Conservation (phyloP, 1,140 invertebrate species). For the Cotesia vestalis region DNA sequence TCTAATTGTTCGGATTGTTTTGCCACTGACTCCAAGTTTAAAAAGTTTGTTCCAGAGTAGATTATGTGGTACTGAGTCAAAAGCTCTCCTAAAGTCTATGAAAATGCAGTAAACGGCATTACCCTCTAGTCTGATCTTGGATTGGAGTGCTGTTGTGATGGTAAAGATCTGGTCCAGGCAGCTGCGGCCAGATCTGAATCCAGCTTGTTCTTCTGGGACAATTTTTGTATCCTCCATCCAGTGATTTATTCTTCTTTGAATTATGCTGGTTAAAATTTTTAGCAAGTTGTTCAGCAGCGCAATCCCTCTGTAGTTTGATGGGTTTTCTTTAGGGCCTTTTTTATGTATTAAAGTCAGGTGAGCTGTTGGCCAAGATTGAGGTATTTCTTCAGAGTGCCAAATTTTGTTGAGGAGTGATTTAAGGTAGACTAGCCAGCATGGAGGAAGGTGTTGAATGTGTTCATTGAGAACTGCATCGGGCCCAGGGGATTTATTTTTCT, state of each 20-base stretch:
- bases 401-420: no score
- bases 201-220: conserved; percentile 2
- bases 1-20: conserved; percentile 15
- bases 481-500: no score
- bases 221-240: conserved; percentile 11
- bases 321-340: conserved; percentile 31
- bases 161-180: conserved; percentile 26
- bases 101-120: conserved; percentile 18
- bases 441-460: no score
- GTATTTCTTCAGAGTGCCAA: no score
- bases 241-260: background rate
- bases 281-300: conserved; percentile 29
- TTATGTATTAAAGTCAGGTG: conserved; percentile 12
- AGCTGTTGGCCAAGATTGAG: no score
- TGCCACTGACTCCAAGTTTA: conserved; percentile 27
- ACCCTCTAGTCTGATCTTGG: background rate
- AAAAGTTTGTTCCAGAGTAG: conserved; percentile 6
- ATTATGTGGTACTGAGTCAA: conserved; percentile 25
- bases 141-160: conserved; percentile 13
- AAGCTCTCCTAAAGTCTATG: conserved; percentile 34
- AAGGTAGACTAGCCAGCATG: no score
- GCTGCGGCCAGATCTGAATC: conserved; percentile 18
- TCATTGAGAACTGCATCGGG: no score
- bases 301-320: conserved; percentile 31
- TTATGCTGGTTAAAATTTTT: conserved; percentile 31